A percentile compares a stretch with the other conserved stretches of the same genome.
Conservation (phyloP, 1,140 invertebrate genomes). For the Microplitis demolitor region DNA sequence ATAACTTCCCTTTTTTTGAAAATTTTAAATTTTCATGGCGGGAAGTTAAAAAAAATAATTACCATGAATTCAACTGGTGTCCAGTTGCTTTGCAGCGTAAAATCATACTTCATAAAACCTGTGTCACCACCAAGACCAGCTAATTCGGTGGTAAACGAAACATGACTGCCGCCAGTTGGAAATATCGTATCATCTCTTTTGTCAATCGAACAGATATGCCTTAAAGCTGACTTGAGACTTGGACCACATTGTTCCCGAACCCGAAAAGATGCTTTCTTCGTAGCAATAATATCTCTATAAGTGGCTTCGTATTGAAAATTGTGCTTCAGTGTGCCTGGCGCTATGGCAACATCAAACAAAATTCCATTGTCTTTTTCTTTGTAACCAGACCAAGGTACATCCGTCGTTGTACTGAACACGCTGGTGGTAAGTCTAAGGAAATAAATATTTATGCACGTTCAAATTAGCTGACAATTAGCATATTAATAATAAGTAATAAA, state of each 20-base stretch:
- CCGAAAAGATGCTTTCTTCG: constrained; percentile 71
- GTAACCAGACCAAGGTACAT: constrained; percentile 83
- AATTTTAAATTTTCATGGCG: too few species aligned
- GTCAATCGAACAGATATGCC: constrained; percentile 79
- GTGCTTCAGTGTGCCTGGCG: constrained; percentile 69
- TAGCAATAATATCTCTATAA: constrained; percentile 74
- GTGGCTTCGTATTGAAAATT: constrained; percentile 83
- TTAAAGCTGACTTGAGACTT: constrained; percentile 82
- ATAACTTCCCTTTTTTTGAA: too few species aligned
- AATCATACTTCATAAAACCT: constrained; percentile 83
- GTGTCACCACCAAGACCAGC: constrained; percentile 88
- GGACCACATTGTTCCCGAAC: constrained; percentile 84
- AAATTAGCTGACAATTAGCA: background rate
- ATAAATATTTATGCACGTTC: constrained; percentile 26
- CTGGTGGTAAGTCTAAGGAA: constrained; percentile 68
- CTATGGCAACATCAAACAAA: constrained; percentile 70
- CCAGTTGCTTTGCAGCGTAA: constrained; percentile 78
- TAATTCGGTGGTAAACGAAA: constrained; percentile 76
- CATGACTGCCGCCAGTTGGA: constrained; percentile 71
- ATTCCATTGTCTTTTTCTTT: constrained; percentile 69
- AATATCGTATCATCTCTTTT: constrained; percentile 79
- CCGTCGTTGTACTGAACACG: constrained; percentile 73
- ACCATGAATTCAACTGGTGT: constrained; percentile 71
- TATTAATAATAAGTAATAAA: too few species aligned
- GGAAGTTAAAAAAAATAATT: constrained; percentile 47